These are phyloP conservation scores for Axis porcinus DNA, from an alignment of 2,113 vertebrate genomes.

Conservation along the genomic window DNA sequence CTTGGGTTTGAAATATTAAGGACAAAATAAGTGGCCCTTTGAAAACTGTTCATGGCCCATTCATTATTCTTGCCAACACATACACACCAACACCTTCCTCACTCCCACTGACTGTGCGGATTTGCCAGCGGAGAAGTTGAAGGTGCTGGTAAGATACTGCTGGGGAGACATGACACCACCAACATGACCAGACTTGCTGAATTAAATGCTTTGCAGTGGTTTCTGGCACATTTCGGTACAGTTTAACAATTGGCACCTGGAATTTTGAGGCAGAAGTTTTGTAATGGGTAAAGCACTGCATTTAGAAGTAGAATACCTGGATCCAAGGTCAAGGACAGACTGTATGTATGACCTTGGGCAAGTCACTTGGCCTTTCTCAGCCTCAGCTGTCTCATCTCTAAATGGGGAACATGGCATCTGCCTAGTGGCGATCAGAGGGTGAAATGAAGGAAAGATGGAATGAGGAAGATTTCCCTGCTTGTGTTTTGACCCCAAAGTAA, in stretches of 20 bases:
- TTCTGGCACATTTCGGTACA: background rate
- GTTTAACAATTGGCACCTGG: background rate
- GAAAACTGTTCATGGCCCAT: conserved; percentile 52
- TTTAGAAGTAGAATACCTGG: background rate
- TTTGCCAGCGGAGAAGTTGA: background rate
- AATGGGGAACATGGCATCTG: background rate
- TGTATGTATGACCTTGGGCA: background rate
- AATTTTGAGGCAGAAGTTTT: background rate
- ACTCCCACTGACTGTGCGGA: background rate
- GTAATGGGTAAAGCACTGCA: accelerated
- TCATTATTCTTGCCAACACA: conserved; percentile 28
- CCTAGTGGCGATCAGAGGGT: too few relatives aligned
- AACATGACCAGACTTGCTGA: background rate
- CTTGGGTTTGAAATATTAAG: conserved; percentile 60
- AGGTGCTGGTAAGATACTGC: background rate
- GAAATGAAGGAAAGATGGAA: background rate
- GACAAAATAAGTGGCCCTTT: conserved; percentile 62
- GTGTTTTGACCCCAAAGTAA: background rate
- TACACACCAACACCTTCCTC: background rate
- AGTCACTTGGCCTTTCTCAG: background rate
- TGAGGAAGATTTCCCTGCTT: background rate
- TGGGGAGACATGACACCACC: background rate
- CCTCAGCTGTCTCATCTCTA: background rate
- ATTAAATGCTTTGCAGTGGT: background rate
- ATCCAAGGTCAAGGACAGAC: background rate